Evolutionary conservation across 2,888 invertebrate species (phyloP).

Genomic region (Barypeithes pellucidus): DNA sequence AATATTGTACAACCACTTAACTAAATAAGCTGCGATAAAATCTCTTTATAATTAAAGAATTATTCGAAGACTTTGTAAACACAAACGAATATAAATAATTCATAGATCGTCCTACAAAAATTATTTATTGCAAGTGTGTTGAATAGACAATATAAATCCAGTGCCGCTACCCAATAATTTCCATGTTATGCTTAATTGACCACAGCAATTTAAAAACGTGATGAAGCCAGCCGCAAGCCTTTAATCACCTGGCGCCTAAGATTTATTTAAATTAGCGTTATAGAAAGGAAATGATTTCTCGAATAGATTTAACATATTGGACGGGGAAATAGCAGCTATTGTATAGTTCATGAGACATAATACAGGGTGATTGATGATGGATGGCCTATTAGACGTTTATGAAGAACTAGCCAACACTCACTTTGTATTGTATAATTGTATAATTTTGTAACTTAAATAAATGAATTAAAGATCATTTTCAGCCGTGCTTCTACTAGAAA

Average conservation of each 20-base stretch:
- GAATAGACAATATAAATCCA: slow-evolving; percentile 28
- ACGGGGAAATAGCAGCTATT: not conserved
- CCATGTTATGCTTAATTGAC: slow-evolving; percentile 37
- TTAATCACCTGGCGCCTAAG: slow-evolving; percentile 29
- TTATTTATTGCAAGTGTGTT: not conserved
- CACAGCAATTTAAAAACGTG: slow-evolving; percentile 32
- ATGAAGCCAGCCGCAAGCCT: slow-evolving; percentile 31
- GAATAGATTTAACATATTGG: slow-evolving; percentile 4
- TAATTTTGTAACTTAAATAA: too few species aligned
- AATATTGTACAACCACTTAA: too few species aligned
- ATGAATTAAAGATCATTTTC: too few species aligned
- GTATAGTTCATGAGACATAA: too few species aligned
- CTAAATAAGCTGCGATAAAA: too few species aligned
- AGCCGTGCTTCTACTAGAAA: too few species aligned
- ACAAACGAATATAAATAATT: not conserved
- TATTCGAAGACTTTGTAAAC: too few species aligned
- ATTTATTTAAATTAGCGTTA: slow-evolving; percentile 15
- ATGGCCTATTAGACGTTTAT: too few species aligned
- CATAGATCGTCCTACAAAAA: not conserved
- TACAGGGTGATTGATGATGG: too few species aligned
- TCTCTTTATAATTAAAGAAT: too few species aligned
- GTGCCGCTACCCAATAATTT: slow-evolving; percentile 31
- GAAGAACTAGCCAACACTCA: too few species aligned
- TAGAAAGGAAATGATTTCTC: slow-evolving; percentile 10
- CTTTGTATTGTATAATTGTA: too few species aligned